Evolutionary conservation across 1,140 invertebrate species (phyloP).

Genomic region (Rhyzopertha dominica): DNA sequence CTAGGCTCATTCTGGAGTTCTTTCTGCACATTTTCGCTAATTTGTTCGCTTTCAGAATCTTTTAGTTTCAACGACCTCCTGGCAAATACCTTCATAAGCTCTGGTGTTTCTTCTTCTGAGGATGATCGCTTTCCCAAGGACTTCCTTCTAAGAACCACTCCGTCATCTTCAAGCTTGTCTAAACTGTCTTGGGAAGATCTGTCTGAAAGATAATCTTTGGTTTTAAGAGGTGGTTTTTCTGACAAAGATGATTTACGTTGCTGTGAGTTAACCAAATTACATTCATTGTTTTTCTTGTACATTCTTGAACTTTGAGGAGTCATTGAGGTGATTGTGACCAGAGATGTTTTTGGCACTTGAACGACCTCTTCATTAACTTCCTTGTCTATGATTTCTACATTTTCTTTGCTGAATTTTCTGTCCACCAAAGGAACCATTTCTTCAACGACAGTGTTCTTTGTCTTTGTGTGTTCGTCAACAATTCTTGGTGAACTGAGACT

Average conservation of each 20-base stretch:
- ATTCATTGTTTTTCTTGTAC: conserved; percentile 9
- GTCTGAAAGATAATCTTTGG: too few species aligned
- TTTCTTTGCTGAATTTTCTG: conserved; percentile 49
- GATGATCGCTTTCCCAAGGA: conserved; percentile 47
- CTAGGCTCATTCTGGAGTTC: conserved; percentile 58
- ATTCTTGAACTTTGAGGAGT: too few species aligned
- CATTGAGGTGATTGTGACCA: too few species aligned
- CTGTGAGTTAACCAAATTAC: too few species aligned
- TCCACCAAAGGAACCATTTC: too few species aligned
- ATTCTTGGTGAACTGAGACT: conserved; percentile 22
- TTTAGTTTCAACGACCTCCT: conserved; percentile 69
- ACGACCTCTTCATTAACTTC: conserved; percentile 42
- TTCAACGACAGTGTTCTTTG: too few species aligned
- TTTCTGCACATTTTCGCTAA: conserved; percentile 43
- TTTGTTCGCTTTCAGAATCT: conserved; percentile 57
- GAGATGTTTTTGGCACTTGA: too few species aligned
- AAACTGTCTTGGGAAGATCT: conserved; percentile 29
- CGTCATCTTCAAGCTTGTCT: conserved; percentile 29
- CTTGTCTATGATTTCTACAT: conserved; percentile 49
- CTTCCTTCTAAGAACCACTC: conserved; percentile 54
- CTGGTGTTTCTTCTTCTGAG: conserved; percentile 64
- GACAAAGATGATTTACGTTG: too few species aligned
- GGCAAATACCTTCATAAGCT: conserved; percentile 75
- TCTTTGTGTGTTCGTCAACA: conserved; percentile 20
- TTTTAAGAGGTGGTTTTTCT: too few species aligned